These are phyloP conservation scores for Gracilinanus agilis DNA, from an alignment of 2,113 vertebrate species.

Conservation along the genomic window DNA sequence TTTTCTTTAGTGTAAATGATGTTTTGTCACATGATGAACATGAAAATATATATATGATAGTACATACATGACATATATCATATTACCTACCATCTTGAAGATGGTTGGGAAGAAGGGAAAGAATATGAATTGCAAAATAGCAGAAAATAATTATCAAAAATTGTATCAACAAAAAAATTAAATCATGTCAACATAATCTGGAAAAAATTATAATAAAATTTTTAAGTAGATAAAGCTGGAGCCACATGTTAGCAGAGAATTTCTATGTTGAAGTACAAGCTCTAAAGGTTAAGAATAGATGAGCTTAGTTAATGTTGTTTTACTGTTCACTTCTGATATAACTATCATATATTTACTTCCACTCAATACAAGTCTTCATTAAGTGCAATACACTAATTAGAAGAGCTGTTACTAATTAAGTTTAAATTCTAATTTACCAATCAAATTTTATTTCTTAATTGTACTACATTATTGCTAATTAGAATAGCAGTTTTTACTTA, in stretches of 20 bases:
- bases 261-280: background rate
- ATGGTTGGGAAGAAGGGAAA: no score
- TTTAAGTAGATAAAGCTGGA: background rate
- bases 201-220: no score
- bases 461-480: slow-evolving; percentile 83
- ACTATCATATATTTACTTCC: slow-evolving; percentile 61
- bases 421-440: slow-evolving; percentile 82
- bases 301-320: slow-evolving; percentile 39
- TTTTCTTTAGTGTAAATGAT: no score
- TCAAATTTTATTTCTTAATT: slow-evolving; percentile 85
- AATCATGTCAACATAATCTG: no score
- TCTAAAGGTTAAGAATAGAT: background rate
- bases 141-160: no score
- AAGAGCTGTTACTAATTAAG: slow-evolving; percentile 79
- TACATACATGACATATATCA: no score
- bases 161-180: no score
- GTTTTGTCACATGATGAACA: no score
- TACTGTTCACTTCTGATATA: background rate
- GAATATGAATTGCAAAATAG: no score
- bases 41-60: no score
- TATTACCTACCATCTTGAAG: no score
- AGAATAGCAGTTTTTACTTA: slow-evolving; percentile 83
- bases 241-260: background rate
- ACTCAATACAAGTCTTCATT: slow-evolving; percentile 43
- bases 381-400: slow-evolving; percentile 80